A percentile compares a stretch with the other conserved stretches of the same genome.
phyloP scores from a whole-genome alignment of 2,797 vertebrate species.

The Catharus ustulatus region DNA sequence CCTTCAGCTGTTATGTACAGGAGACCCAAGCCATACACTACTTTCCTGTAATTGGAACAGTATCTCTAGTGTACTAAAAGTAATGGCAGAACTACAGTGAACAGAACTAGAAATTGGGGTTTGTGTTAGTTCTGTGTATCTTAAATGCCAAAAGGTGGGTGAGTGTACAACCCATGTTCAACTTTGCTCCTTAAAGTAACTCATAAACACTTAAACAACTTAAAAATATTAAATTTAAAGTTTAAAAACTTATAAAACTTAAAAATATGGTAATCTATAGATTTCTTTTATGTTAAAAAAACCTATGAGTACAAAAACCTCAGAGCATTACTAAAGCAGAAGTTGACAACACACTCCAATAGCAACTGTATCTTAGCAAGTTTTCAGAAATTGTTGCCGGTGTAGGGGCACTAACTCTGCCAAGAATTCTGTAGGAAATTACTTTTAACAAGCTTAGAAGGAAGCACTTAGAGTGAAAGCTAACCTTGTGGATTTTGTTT shows the following conservation, averaged over 20 bases:
- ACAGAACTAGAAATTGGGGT: not conserved
- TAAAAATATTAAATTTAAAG: too few species aligned
- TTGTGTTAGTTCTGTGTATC: not conserved
- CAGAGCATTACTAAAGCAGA: not conserved
- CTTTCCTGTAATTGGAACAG: not conserved
- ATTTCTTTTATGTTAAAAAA: not conserved
- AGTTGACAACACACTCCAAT: not conserved
- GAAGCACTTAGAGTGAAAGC: not conserved
- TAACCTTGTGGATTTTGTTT: not conserved
- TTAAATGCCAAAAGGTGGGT: not conserved
- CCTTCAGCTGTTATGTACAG: not conserved
- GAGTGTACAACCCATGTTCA: not conserved
- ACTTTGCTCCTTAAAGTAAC: not conserved
- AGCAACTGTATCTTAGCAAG: not conserved
- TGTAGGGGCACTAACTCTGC: not conserved
- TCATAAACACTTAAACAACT: not conserved
- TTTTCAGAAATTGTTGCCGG: not conserved
- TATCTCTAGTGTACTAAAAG: not conserved
- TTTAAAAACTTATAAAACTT: too few species aligned
- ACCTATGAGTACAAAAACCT: not conserved
- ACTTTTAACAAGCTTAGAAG: not conserved
- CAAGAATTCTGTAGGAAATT: not conserved
- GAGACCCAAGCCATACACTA: not conserved
- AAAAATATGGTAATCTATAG: not conserved
- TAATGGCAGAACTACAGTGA: not conserved